These are phyloP conservation scores for Cuniculus paca DNA, from an alignment of 2,797 vertebrate species.

Conservation along the genomic window DNA sequence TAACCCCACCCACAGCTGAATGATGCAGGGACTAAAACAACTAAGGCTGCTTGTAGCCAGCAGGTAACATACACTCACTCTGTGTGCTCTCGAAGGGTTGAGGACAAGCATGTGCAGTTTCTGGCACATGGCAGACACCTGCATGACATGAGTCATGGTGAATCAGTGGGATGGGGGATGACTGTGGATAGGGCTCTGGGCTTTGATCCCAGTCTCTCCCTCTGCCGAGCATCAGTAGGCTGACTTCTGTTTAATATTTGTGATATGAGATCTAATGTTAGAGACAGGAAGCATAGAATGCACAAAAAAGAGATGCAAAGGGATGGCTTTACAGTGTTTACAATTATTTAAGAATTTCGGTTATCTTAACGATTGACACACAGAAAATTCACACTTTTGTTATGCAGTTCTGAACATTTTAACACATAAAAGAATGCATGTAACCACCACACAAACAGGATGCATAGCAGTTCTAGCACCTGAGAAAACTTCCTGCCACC, in stretches of 20 bases:
- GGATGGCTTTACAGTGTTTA: not conserved
- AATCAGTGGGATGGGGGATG: not conserved
- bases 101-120: not conserved
- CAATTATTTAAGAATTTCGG: slow-evolving; percentile 42
- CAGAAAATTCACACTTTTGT: not conserved
- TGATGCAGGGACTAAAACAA: not conserved
- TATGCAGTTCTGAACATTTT: not conserved
- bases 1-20: not conserved
- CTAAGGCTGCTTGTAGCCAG: not conserved
- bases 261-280: no score
- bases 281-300: not conserved
- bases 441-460: not conserved
- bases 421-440: not conserved
- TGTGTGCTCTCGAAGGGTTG: not conserved
- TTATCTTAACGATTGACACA: not conserved
- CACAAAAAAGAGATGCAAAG: not conserved
- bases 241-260: no score
- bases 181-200: not conserved
- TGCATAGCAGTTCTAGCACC: not conserved
- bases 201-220: not conserved
- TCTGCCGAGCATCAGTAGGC: not conserved
- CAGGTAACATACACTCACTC: not conserved
- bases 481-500: not conserved
- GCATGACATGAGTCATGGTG: not conserved
- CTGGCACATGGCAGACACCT: not conserved